A percentile compares a stretch with the other conserved stretches of the same genome.
These are phyloP conservation scores for Plecotus auritus DNA, from an alignment of 2,113 vertebrate species.

Conservation along the genomic window DNA sequence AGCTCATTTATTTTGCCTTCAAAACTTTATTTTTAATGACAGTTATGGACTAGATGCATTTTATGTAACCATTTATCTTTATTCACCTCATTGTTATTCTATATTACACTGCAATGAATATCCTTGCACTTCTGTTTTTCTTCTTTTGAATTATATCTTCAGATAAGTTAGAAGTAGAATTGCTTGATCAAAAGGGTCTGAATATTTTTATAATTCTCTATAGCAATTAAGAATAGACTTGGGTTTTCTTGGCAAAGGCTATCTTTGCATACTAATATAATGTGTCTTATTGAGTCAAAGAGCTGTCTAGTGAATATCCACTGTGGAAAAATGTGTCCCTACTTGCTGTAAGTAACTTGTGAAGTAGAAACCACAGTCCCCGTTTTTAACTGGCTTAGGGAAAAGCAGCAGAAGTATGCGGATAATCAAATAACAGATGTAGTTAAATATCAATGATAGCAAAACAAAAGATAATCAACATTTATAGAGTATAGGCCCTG, in stretches of 20 bases:
- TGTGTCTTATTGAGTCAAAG: not conserved
- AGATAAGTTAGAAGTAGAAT: not conserved
- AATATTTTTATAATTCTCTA: not conserved
- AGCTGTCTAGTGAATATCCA: not conserved
- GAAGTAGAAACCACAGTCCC: not conserved
- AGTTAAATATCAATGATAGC: not conserved
- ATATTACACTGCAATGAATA: not conserved
- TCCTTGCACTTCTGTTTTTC: not conserved
- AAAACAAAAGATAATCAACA: not conserved
- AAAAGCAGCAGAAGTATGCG: not conserved
- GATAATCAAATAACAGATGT: not conserved
- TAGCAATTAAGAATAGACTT: not conserved
- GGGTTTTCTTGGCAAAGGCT: not conserved
- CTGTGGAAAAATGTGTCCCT: not conserved
- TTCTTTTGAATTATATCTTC: not conserved
- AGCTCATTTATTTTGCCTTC: not conserved
- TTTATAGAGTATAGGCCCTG: not conserved
- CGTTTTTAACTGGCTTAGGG: not conserved
- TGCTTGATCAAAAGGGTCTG: not conserved
- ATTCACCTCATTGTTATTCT: not conserved
- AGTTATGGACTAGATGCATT: not conserved
- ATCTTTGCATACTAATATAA: not conserved
- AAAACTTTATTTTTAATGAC: constrained; percentile 24
- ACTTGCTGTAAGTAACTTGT: not conserved
- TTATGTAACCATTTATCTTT: not conserved